Conservation (phyloP, 2,797 vertebrate species). For the Chaetodon trifasciatus region DNA sequence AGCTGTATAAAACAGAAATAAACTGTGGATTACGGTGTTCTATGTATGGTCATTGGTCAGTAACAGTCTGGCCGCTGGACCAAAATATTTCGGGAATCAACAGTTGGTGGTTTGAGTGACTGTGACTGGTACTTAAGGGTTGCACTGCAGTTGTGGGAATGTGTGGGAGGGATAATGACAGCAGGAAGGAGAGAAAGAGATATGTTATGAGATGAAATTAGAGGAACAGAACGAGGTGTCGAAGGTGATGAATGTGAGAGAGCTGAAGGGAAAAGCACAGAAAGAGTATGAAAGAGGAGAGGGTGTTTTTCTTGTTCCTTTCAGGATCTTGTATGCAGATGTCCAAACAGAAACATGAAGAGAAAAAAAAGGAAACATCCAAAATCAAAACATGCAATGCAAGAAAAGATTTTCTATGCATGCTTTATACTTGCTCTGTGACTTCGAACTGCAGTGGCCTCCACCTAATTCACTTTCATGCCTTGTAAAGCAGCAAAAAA, state of each 20-base stretch:
- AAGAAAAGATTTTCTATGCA: slow-evolving; percentile 8
- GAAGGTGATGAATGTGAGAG: slow-evolving; percentile 46
- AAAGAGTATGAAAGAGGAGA: slow-evolving; percentile 4
- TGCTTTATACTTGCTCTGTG: slow-evolving; percentile 42
- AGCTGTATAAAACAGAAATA: slow-evolving; percentile 46
- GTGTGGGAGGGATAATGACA: slow-evolving; percentile 63
- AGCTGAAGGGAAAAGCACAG: not conserved
- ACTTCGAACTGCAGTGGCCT: slow-evolving; percentile 48
- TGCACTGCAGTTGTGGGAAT: slow-evolving; percentile 65
- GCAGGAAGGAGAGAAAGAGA: slow-evolving; percentile 31
- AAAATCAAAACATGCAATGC: slow-evolving; percentile 33
- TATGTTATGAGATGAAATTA: slow-evolving; percentile 66
- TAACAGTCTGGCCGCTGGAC: slow-evolving; percentile 50
- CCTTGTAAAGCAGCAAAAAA: slow-evolving; percentile 48
- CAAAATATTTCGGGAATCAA: slow-evolving; percentile 63
- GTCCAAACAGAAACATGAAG: slow-evolving; percentile 3
- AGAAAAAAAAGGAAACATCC: not conserved
- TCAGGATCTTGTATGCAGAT: slow-evolving; percentile 2
- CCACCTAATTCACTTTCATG: slow-evolving; percentile 65
- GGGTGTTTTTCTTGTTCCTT: slow-evolving; percentile 11
- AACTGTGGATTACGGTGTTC: slow-evolving; percentile 48
- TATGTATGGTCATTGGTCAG: slow-evolving; percentile 65
- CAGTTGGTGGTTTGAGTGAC: slow-evolving; percentile 65
- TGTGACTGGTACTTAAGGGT: slow-evolving; percentile 49
- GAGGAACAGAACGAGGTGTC: slow-evolving; percentile 53